These are phyloP conservation scores for Poicephalus meyeri DNA, from an alignment of 2,113 vertebrate species.

Conservation along the genomic window DNA sequence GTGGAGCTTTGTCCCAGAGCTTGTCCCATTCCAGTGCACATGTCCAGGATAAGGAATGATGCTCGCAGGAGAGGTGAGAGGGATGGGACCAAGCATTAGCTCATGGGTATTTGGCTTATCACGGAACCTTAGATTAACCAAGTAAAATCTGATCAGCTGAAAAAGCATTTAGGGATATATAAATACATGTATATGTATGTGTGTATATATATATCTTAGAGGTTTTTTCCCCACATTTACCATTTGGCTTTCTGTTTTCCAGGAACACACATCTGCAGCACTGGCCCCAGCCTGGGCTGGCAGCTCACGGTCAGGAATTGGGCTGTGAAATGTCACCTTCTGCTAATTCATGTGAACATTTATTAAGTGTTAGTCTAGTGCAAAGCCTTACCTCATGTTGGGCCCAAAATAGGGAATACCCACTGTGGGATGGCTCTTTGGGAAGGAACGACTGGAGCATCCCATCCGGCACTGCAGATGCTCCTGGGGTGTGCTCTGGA, in stretches of 20 bases:
- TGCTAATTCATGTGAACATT: not conserved
- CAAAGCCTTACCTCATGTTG: not conserved
- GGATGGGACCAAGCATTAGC: rapidly evolving
- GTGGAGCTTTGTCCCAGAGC: not conserved
- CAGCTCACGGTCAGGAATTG: rapidly evolving
- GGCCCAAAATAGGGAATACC: not conserved
- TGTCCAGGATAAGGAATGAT: not conserved
- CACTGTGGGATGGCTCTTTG: rapidly evolving
- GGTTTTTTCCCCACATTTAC: not conserved
- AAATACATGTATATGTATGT: not conserved
- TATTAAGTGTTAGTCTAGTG: not conserved
- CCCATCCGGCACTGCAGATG: not conserved
- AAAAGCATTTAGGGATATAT: not conserved
- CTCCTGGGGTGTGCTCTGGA: not conserved
- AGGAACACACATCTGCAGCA: not conserved
- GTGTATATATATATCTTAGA: not conserved
- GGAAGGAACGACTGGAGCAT: not conserved
- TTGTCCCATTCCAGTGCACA: not conserved
- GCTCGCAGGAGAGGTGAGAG: not conserved
- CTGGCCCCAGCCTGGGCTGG: not conserved
- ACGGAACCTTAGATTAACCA: not conserved
- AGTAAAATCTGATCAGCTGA: not conserved
- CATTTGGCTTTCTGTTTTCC: not conserved
- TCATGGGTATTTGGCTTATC: not conserved
- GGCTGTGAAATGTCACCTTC: not conserved